Base-by-base conservation (phyloP, 2,797 vertebrate genomes). In the Neopelma chrysocephalum region DNA sequence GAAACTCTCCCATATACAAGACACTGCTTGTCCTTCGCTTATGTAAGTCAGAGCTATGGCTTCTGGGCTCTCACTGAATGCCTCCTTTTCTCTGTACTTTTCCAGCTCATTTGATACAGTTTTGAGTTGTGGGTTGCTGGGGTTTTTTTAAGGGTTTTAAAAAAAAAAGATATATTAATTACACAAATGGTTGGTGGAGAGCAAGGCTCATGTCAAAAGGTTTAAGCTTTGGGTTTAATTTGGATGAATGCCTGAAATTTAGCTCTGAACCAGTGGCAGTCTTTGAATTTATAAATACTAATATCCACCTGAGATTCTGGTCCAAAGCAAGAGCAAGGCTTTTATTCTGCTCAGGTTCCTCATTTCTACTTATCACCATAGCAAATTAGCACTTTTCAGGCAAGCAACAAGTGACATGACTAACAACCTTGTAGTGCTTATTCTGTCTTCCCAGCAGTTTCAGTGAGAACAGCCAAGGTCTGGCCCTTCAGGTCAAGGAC, bases 201-300 rank as follows among this genome's bases (percentile, higher is more conserved):
- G 42, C 48, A 86, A 54, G 42, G 61, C 57, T 92, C 22, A 72
- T 91, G 75, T 96, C 86, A 80, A 93, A 96, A 89, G 51, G 51
- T 78, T 87, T 96, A 94, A 92, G 78, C 60, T 61, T 80, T 78
- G 80, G 84, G 57, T 93, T 93, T 78, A 73, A 53, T 87, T 96
- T 96, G 82, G 91, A 91, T 71, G 61, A 85, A 58, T 86, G 91
- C 82, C 79, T 85, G 65, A 87, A 94, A 96, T 83, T 83, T 86
- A 83, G 54, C 85, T 88, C 75, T 93, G 92, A 93, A 91, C 32
- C 23, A 43, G 70, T 71, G 64, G 27, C 78, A 71, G 48, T 68
- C 89, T 91, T 91, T 94, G 95, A 92, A 95, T 96, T 82, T 93
- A 93, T 96, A 94, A 96, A 93, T 92, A 78, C 29, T 92, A 92